Conservation (phyloP, 2,888 invertebrate species). For the Congeria kusceri region DNA sequence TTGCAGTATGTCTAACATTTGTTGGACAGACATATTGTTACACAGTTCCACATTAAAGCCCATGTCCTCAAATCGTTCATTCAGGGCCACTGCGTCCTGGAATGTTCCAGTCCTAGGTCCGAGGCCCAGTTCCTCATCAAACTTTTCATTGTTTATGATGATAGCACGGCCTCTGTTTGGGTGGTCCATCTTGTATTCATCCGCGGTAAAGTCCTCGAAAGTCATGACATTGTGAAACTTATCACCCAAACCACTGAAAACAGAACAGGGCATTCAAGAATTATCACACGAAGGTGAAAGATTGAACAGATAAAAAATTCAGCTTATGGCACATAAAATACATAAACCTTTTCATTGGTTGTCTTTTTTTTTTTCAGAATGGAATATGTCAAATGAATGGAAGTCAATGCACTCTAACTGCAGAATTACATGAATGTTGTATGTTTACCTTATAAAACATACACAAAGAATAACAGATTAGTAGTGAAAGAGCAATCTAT, state of each 20-base stretch:
- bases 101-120: slow-evolving; percentile 90
- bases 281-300: no score
- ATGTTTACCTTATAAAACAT: no score
- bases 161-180: slow-evolving; percentile 92
- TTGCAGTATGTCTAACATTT: slow-evolving; percentile 89
- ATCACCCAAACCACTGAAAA: slow-evolving; percentile 26
- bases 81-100: slow-evolving; percentile 92
- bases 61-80: slow-evolving; percentile 87
- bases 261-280: no score
- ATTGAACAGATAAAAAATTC: no score
- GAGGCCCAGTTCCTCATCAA: slow-evolving; percentile 86
- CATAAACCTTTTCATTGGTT: no score
- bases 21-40: slow-evolving; percentile 88
- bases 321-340: no score
- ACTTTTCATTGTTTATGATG: slow-evolving; percentile 96
- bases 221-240: slow-evolving; percentile 26
- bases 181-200: slow-evolving; percentile 95
- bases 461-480: no score
- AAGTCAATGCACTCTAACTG: no score
- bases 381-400: no score
- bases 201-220: slow-evolving; percentile 66
- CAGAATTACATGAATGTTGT: no score
- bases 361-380: no score
- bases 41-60: slow-evolving; percentile 90
- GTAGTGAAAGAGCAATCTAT: no score